Conservation (phyloP, 2,113 vertebrate species). For the Engystomops pustulosus region DNA sequence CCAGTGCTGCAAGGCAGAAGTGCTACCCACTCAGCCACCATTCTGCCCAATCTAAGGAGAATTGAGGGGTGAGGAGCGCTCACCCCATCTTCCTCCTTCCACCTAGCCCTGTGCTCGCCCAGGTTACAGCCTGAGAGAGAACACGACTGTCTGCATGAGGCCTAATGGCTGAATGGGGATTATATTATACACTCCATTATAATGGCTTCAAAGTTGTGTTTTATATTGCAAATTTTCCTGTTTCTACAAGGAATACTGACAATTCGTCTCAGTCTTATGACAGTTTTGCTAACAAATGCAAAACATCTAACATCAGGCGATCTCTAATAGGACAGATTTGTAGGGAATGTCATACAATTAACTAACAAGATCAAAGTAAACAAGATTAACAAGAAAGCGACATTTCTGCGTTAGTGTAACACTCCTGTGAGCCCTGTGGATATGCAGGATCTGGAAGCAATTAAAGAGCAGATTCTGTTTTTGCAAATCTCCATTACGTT, state of each 20-base stretch:
- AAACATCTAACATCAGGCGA: neutral
- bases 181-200: neutral
- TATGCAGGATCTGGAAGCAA: conserved; percentile 42
- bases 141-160: too few species aligned
- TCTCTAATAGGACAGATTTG: conserved; percentile 11
- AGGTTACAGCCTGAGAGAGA: too few species aligned
- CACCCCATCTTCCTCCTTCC: too few species aligned
- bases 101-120: too few species aligned
- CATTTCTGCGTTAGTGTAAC: conserved; percentile 29
- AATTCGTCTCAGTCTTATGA: neutral
- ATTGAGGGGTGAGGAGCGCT: too few species aligned
- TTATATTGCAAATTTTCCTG: neutral
- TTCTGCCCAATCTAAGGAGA: too few species aligned
- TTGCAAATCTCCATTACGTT: conserved; percentile 16
- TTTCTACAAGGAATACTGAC: neutral
- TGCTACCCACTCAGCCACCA: too few species aligned
- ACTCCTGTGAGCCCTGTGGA: neutral
- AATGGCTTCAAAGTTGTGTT: neutral
- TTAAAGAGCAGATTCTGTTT: conserved; percentile 27
- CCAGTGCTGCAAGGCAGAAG: too few species aligned
- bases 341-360: neutral
- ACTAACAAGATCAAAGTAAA: conserved; percentile 34
- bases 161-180: too few species aligned
- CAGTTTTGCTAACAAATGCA: neutral
- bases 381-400: neutral